phyloP scores from a whole-genome alignment of 2,888 invertebrate genomes.

The Portevinia maculata region DNA sequence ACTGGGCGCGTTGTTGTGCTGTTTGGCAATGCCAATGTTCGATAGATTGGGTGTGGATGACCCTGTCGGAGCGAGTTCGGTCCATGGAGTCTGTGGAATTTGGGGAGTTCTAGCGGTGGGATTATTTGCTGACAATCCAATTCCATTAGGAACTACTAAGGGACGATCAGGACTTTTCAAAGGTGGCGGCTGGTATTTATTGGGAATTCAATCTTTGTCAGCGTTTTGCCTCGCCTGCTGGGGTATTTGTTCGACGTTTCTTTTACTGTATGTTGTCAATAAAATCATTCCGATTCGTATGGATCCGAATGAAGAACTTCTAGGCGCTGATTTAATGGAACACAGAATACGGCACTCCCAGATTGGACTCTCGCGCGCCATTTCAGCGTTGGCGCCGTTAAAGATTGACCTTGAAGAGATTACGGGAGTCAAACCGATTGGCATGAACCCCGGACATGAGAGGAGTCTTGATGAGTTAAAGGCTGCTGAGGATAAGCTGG shows the following conservation, averaged over 20 bases:
- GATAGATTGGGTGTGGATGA: slow-evolving; percentile 90
- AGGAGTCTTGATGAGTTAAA: slow-evolving; percentile 79
- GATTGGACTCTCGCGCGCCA: slow-evolving; percentile 88
- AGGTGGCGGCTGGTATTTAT: slow-evolving; percentile 94
- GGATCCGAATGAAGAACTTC: slow-evolving; percentile 92
- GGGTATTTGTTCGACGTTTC: slow-evolving; percentile 89
- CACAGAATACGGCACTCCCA: slow-evolving; percentile 89
- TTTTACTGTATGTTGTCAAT: slow-evolving; percentile 91
- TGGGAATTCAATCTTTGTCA: slow-evolving; percentile 91
- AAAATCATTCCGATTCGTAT: slow-evolving; percentile 92
- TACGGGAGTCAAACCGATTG: slow-evolving; percentile 82
- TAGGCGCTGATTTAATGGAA: slow-evolving; percentile 95
- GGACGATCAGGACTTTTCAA: slow-evolving; percentile 90
- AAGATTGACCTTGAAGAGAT: slow-evolving; percentile 83
- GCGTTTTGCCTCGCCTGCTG: slow-evolving; percentile 89
- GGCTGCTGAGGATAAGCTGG: slow-evolving; percentile 81
- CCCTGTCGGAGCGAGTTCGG: slow-evolving; percentile 95
- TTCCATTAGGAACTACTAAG: slow-evolving; percentile 90
- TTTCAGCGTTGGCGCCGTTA: slow-evolving; percentile 88
- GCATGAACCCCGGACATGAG: slow-evolving; percentile 87
- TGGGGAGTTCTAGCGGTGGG: slow-evolving; percentile 91
- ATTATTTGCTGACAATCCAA: slow-evolving; percentile 93
- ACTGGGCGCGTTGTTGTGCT: slow-evolving; percentile 90
- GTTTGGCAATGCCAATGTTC: slow-evolving; percentile 88
- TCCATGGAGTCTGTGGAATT: slow-evolving; percentile 91